Evolutionary conservation across 1,140 invertebrate species (phyloP), one percentile per base, ranked within the genome.

Genomic region (Manduca sexta): DNA sequence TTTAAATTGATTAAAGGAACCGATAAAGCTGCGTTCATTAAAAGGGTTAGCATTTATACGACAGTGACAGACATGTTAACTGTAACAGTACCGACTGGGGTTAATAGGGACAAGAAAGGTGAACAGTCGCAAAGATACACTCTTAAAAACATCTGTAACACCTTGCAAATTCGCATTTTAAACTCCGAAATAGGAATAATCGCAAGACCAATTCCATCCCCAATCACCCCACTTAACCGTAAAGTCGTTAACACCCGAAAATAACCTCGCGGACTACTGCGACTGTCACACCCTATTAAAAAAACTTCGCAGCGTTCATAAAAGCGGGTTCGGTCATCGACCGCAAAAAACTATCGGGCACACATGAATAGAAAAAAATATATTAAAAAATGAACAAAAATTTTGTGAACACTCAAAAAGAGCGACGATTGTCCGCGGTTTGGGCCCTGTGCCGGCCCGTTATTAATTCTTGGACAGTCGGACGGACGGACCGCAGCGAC

Each of bases 341-440:
- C 76, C 76, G 69, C 76, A 72, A 77, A 80, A 79, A 80, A 80
- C 76, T 77, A 80, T 80, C 68, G 66, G n/a, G 54, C 59, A 59
- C 56, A 14, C 14, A 30, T 65, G 72, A 75, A 80, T 68, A 72
- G 66, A 68, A 77, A 76, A 76, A 67, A 62, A 47, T 31, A 41
- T 14, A 50, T 48, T 52, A 64, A 68, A 69, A 67, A 61, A 59
- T 56, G 42, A 40, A 45, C 41, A 43, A 54, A 54, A 54, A 49
- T 48, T 13, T 43, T 40, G 49, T 52, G 55, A 40, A 49, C 60
- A 62, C 56, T 72, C 65, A 64, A 76, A 75, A 71, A 76, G 73
- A 67, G 73, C 64, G 63, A 56, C 68, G 75, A 75, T 79, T 79
- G 75, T 63, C 21, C 71, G 75, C 56, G 75, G 75, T 79, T 69